Evolutionary conservation across 2,797 vertebrate species (phyloP).

Genomic region (Synanceia verrucosa): DNA sequence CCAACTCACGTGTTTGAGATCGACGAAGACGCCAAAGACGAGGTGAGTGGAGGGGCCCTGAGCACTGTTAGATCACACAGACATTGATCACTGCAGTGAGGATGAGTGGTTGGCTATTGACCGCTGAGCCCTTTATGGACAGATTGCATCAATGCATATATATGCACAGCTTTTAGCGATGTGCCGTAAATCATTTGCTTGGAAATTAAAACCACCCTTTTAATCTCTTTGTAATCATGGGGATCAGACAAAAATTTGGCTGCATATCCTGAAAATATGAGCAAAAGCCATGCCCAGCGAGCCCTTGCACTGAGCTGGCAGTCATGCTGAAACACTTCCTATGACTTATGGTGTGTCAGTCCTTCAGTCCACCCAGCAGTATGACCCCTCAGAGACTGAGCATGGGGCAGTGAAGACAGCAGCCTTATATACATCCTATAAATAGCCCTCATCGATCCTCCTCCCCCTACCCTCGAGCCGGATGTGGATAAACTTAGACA

Average conservation of each 20-base stretch:
- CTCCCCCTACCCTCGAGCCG: background rate
- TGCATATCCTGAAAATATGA: background rate
- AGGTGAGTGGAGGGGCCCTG: slow-evolving; percentile 59
- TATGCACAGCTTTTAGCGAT: background rate
- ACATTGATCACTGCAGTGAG: slow-evolving; percentile 15
- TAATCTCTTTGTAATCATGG: background rate
- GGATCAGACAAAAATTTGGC: slow-evolving; percentile 3
- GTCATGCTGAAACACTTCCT: background rate
- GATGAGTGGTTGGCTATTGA: slow-evolving; percentile 17
- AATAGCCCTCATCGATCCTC: slow-evolving; percentile 69
- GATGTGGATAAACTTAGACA: slow-evolving; percentile 48
- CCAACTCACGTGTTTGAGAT: slow-evolving; percentile 93
- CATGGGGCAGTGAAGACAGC: slow-evolving; percentile 52
- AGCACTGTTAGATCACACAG: background rate
- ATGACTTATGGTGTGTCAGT: slow-evolving; percentile 17
- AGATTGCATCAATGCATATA: background rate
- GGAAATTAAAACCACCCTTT: background rate
- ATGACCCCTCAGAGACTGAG: slow-evolving; percentile 11
- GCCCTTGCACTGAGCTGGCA: background rate
- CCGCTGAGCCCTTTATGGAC: background rate
- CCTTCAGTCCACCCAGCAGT: background rate
- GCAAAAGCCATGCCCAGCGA: background rate
- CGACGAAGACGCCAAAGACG: slow-evolving; percentile 97
- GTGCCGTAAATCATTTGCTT: background rate
- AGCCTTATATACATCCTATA: slow-evolving; percentile 55